Evolutionary conservation across 2,113 vertebrate species (phyloP).

Genomic region (Vulpes vulpes): DNA sequence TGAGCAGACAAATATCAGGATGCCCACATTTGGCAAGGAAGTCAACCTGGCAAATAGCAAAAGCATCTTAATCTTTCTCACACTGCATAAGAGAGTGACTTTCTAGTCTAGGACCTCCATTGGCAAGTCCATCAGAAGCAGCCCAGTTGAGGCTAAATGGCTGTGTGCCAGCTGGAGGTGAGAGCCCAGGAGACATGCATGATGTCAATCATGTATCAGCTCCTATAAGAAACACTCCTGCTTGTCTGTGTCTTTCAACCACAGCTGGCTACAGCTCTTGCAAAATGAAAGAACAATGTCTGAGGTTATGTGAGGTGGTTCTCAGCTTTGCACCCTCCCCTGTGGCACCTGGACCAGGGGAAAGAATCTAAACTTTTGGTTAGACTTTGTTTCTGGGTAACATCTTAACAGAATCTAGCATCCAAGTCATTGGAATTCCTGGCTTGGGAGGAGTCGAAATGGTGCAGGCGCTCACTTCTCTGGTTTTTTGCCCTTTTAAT

Average conservation of each 20-base stretch:
- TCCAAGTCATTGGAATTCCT: slow-evolving; percentile 22
- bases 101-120: not conserved
- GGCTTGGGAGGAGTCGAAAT: not conserved
- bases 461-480: not conserved
- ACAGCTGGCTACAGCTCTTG: not conserved
- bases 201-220: not conserved
- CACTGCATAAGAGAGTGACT: not conserved
- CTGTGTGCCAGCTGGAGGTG: not conserved
- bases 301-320: not conserved
- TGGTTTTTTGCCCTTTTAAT: not conserved
- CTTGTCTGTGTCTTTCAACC: not conserved
- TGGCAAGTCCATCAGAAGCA: not conserved
- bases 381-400: not conserved
- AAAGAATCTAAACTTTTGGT: not conserved
- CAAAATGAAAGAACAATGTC: not conserved
- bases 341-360: not conserved
- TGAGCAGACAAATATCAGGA: not conserved
- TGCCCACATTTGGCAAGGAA: not conserved
- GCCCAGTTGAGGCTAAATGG: not conserved
- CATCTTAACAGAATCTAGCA: not conserved
- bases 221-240: not conserved
- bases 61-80: slow-evolving; percentile 21
- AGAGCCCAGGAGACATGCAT: not conserved
- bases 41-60: not conserved
- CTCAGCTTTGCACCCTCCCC: not conserved